A percentile compares a stretch with the other conserved stretches of the same genome.
These are phyloP conservation scores for Stigmatopora nigra DNA, from an alignment of 2,113 vertebrate species.

Conservation along the genomic window DNA sequence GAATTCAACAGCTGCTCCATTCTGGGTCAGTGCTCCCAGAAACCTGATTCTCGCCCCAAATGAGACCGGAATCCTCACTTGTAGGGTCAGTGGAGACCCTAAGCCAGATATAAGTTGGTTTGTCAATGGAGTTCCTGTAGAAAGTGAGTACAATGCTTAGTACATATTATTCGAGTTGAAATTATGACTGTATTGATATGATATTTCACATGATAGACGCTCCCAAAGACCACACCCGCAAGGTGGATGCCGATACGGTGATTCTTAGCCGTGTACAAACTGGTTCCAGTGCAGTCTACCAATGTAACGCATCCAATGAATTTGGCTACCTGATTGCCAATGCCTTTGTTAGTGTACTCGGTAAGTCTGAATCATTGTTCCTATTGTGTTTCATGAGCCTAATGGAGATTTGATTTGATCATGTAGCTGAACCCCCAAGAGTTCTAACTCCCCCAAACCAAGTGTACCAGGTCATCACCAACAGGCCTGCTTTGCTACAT, in stretches of 20 bases:
- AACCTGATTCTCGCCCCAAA: constrained; percentile 92
- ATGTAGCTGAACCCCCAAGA: constrained; percentile 84
- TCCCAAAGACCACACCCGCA: constrained; percentile 78
- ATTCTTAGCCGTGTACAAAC: constrained; percentile 84
- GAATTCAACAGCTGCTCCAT: constrained; percentile 80
- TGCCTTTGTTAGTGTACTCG: constrained; percentile 90
- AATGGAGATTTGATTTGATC: background rate
- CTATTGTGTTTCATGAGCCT: background rate
- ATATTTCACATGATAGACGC: constrained; percentile 69
- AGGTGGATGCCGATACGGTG: constrained; percentile 82
- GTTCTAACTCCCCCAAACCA: constrained; percentile 79
- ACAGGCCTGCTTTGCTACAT: constrained; percentile 78
- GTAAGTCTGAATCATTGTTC: constrained; percentile 65
- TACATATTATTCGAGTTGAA: background rate
- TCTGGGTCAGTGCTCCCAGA: constrained; percentile 86
- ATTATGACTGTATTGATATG: no score
- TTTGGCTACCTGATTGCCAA: constrained; percentile 92
- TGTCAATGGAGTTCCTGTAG: constrained; percentile 81
- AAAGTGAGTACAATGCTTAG: constrained; percentile 71
- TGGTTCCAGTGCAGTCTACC: constrained; percentile 88
- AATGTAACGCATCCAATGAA: constrained; percentile 93
- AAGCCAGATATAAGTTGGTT: constrained; percentile 86
- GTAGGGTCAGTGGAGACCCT: constrained; percentile 84
- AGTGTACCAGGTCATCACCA: constrained; percentile 83
- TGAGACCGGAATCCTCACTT: constrained; percentile 83